phyloP scores from a whole-genome alignment of 1,140 invertebrate genomes.

The Trachelipus rathkii region DNA sequence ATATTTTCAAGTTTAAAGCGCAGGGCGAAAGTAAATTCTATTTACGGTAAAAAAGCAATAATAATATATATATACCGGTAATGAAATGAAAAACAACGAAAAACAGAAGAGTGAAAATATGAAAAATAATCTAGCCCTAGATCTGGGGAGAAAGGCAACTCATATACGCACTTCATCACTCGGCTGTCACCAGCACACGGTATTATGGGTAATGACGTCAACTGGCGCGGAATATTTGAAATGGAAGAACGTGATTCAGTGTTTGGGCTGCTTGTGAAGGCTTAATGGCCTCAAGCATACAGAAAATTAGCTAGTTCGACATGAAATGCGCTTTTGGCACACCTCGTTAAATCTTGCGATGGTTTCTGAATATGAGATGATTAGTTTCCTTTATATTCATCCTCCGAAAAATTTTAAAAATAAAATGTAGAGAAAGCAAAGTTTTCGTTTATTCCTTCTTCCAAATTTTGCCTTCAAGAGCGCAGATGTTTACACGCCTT shows the following conservation, averaged over 20 bases:
- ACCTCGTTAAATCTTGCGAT: slow-evolving; percentile 3
- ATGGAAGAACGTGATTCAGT: slow-evolving; percentile 32
- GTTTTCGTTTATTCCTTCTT: not conserved
- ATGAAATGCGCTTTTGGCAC: slow-evolving; percentile 20
- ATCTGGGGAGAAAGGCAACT: slow-evolving; percentile 8
- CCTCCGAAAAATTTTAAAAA: not conserved
- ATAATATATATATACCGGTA: too few relatives aligned
- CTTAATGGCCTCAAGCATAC: slow-evolving; percentile 17
- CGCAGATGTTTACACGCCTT: too few relatives aligned
- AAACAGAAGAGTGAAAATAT: not conserved
- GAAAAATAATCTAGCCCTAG: not conserved
- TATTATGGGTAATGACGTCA: slow-evolving; percentile 10
- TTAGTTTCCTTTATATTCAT: not conserved
- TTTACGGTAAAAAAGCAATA: too few relatives aligned
- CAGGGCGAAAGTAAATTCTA: too few relatives aligned
- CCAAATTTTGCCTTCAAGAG: not conserved
- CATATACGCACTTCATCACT: slow-evolving; percentile 12
- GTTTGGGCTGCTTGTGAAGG: slow-evolving; percentile 24
- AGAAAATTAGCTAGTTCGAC: slow-evolving; percentile 23
- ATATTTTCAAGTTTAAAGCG: slow-evolving; percentile 12
- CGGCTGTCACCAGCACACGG: slow-evolving; percentile 6
- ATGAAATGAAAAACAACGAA: too few relatives aligned
- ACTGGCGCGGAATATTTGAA: slow-evolving; percentile 11
- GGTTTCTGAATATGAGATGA: slow-evolving; percentile 1
- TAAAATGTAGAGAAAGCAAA: not conserved